These are phyloP conservation scores for Lithosia quadra DNA, from an alignment of 2,888 invertebrate species.

Conservation along the genomic window DNA sequence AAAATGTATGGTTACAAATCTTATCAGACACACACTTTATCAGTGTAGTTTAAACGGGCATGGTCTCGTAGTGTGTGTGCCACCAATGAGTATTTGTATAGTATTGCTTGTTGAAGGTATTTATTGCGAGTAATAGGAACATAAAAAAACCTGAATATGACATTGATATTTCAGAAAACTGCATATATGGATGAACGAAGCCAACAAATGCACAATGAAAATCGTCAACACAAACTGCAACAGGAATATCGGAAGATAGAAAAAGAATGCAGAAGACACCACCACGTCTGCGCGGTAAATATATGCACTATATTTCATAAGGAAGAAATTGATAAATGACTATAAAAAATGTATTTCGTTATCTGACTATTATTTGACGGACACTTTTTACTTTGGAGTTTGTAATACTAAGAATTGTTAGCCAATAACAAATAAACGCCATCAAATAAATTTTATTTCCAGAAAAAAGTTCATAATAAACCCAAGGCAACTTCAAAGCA, in stretches of 20 bases:
- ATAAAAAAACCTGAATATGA: background rate
- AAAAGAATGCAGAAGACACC: conserved; percentile 67
- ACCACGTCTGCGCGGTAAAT: conserved; percentile 34
- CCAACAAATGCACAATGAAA: conserved; percentile 66
- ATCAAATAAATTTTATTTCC: conserved; percentile 31
- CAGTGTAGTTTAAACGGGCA: too few relatives aligned
- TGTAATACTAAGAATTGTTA: background rate
- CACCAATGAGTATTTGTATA: background rate
- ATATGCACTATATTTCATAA: background rate
- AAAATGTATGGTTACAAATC: background rate
- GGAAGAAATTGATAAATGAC: background rate
- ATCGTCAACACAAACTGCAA: conserved; percentile 72
- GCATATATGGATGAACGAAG: conserved; percentile 73
- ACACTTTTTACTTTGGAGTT: background rate
- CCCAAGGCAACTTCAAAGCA: conserved; percentile 59
- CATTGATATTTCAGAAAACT: conserved; percentile 62
- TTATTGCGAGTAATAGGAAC: background rate
- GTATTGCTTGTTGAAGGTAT: background rate
- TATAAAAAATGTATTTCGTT: too few relatives aligned
- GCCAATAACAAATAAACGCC: background rate
- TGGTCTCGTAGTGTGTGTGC: background rate
- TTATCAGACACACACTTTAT: too few relatives aligned
- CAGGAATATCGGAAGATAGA: conserved; percentile 75
- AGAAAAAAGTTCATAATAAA: conserved; percentile 58
- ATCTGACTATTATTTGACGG: too few relatives aligned